phyloP scores from a whole-genome alignment of 2,888 invertebrate genomes.

The Pristionchus exspectatus region DNA sequence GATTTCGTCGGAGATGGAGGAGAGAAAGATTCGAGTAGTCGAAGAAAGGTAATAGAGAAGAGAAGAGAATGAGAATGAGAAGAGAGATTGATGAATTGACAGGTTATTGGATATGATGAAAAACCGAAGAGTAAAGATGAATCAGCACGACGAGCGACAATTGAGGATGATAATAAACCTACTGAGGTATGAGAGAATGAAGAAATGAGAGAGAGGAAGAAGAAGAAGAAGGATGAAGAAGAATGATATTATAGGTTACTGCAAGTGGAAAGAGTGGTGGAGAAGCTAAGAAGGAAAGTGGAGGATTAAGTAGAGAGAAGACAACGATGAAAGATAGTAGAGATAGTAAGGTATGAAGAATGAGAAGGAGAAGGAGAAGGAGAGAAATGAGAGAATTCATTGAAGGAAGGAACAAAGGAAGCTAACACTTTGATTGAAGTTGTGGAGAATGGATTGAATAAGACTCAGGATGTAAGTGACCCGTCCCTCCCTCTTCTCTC shows the following conservation, averaged over 20 bases:
- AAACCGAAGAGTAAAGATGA: not conserved
- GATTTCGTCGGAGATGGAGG: not conserved
- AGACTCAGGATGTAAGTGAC: constrained; percentile 16
- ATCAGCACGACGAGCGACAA: not conserved
- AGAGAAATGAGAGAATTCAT: not conserved
- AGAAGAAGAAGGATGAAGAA: not conserved
- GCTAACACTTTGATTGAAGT: not conserved
- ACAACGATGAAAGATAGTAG: not conserved
- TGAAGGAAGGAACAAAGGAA: not conserved
- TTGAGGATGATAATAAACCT: not conserved
- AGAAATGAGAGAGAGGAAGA: not conserved
- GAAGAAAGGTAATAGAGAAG: not conserved
- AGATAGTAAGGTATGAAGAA: not conserved
- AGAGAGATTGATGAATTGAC: not conserved
- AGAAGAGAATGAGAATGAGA: not conserved
- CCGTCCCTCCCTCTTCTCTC: not conserved
- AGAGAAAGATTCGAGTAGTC: not conserved
- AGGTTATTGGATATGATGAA: not conserved
- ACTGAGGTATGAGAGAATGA: not conserved
- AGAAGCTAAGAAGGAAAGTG: not conserved
- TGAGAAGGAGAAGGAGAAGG: not conserved
- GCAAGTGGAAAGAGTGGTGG: not conserved
- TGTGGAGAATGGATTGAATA: not conserved
- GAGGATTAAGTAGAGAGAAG: not conserved
- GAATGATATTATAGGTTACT: not conserved